Evolutionary conservation across 2,113 vertebrate species (phyloP), one percentile per base, ranked within the genome.

Genomic region (Pipa parva): DNA sequence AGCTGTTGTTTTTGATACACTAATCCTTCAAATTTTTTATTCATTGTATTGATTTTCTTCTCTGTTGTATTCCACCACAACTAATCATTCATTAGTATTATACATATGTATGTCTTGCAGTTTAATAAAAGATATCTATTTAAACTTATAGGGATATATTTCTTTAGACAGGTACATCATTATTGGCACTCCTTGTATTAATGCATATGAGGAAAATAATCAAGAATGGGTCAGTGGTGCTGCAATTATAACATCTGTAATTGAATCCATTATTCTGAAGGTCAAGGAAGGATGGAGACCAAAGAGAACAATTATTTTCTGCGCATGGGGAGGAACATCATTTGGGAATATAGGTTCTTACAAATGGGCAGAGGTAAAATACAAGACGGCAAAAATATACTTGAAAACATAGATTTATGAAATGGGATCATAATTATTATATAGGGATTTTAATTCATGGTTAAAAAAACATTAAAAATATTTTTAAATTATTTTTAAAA

Each of bases 291-390:
- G 90, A 49, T 97, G 93, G 94, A 89, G 88, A 59, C 93, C 92
- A 0, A 87, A 93, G 57, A 83, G 94, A 2, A 95, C 90, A 54
- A 81, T 92, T 27, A 69, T 95, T 74, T 95, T 97, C 76, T 93
- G 92, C 74, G 97, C 94, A 0, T 95, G 93, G 92, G 95, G 91
- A 74, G 94, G 91, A 64, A 88, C 91, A 0, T 74, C 82, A 0
- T 79, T 91, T 54, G 94, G 94, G 12, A 94, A 91, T 68, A 80
- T 97, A 9, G 94, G 95, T 63, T 97, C 95, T 52, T 93, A 88
- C 29, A 94, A 98, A 79, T 97, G 95, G 94, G 94, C 91, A 61
- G 92, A 97, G 94, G 95, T 98, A 89, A 84, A 69, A 29, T 0
- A 1, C 54, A 20, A 17, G 22, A 0, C 1, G 5, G 5, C 17